Conservation (phyloP, 2,888 invertebrate genomes). For the Oegoconia quadripuncta region DNA sequence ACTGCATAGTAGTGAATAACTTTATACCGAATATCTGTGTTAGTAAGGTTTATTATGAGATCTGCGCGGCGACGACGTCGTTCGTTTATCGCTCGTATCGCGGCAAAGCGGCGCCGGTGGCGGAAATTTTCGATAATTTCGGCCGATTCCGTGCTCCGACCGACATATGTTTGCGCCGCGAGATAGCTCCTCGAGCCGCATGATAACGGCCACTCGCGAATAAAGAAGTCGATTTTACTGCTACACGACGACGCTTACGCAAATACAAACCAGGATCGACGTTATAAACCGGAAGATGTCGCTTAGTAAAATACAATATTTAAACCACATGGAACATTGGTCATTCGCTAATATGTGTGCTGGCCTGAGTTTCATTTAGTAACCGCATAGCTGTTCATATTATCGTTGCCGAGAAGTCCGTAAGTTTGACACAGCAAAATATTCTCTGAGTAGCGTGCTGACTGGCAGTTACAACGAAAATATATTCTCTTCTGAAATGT, state of each 20-base stretch:
- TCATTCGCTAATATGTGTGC: too few relatives aligned
- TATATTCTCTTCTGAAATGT: conserved; percentile 29
- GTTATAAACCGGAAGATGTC: conserved; percentile 1
- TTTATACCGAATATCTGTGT: too few relatives aligned
- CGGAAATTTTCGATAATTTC: conserved; percentile 57
- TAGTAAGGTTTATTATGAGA: too few relatives aligned
- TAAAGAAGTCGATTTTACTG: conserved; percentile 1
- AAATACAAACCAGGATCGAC: background rate
- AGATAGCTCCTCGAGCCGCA: conserved; percentile 30
- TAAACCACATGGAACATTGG: too few relatives aligned
- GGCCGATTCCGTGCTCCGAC: conserved; percentile 24
- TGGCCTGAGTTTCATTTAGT: too few relatives aligned
- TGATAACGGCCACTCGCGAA: conserved; percentile 31
- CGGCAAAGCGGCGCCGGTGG: conserved; percentile 29
- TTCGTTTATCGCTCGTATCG: conserved; percentile 49
- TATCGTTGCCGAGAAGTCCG: conserved; percentile 2
- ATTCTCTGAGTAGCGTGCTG: conserved; percentile 11
- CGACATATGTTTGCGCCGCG: conserved; percentile 25
- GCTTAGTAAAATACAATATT: too few relatives aligned
- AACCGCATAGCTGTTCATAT: conserved; percentile 3
- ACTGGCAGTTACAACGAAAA: conserved; percentile 12
- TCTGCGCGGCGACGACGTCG: conserved; percentile 28
- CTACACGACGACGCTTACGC: too few relatives aligned
- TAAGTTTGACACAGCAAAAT: conserved; percentile 5
- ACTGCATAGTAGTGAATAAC: too few relatives aligned